Conservation (phyloP, 2,888 invertebrate genomes). For the Cacoxenus indagator region DNA sequence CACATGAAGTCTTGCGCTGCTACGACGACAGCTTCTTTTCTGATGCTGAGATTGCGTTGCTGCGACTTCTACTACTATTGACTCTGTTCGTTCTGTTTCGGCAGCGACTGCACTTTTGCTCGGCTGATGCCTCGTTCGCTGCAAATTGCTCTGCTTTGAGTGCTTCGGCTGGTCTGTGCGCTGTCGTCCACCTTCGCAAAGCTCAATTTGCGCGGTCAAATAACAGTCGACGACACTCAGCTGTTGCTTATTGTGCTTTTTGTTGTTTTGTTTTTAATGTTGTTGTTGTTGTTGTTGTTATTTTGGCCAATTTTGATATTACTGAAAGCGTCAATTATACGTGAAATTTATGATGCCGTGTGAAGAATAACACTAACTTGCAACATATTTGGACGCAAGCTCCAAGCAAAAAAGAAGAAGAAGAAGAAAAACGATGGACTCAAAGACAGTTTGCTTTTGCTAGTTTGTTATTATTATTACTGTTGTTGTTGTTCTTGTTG, state of each 20-base stretch:
- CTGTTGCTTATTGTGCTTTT: too few relatives aligned
- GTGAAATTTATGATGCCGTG: slow-evolving; percentile 69
- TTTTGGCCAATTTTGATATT: slow-evolving; percentile 63
- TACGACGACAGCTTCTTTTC: too few relatives aligned
- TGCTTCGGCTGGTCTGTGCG: too few relatives aligned
- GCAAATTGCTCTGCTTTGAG: too few relatives aligned
- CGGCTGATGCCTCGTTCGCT: too few relatives aligned
- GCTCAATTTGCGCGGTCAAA: not conserved
- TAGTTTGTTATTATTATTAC: slow-evolving; percentile 5
- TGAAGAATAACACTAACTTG: slow-evolving; percentile 67
- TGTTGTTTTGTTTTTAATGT: slow-evolving; percentile 13
- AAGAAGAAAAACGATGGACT: too few relatives aligned
- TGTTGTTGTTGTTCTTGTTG: slow-evolving; percentile 13
- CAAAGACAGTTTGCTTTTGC: not conserved
- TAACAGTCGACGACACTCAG: too few relatives aligned
- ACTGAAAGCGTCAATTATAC: slow-evolving; percentile 69
- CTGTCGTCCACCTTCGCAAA: not conserved
- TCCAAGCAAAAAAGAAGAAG: too few relatives aligned
- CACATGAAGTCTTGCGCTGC: not conserved
- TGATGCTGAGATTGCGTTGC: too few relatives aligned
- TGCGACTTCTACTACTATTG: too few relatives aligned
- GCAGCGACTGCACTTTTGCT: too few relatives aligned
- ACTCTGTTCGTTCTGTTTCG: too few relatives aligned
- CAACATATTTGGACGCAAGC: slow-evolving; percentile 61
- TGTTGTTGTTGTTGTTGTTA: slow-evolving; percentile 35